Conservation (phyloP, 2,888 invertebrate genomes). For the Hydraecia micacea region DNA sequence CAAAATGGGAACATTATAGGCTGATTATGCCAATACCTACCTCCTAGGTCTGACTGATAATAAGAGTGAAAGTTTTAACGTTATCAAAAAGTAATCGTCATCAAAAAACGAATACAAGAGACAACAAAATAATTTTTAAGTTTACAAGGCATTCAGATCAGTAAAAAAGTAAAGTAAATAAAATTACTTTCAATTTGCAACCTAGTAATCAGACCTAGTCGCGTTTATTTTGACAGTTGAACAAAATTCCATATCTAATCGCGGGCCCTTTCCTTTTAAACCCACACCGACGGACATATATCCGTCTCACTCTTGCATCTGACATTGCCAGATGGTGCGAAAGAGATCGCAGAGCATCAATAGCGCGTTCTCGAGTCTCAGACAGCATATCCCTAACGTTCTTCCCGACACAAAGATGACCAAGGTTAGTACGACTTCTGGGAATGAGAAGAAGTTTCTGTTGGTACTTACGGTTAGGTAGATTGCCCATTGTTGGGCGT, state of each 20-base stretch:
- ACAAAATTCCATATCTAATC: background rate
- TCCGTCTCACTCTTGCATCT: conserved; percentile 76
- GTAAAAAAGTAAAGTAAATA: too few species aligned
- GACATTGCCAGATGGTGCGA: conserved; percentile 87
- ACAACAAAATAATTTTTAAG: too few species aligned
- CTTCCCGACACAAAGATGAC: conserved; percentile 98
- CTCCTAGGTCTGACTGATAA: too few species aligned
- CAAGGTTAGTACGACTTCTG: conserved; percentile 91
- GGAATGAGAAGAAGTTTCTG: conserved; percentile 49
- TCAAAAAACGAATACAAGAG: too few species aligned
- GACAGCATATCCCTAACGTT: conserved; percentile 98
- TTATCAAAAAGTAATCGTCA: too few species aligned
- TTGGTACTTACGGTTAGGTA: conserved; percentile 46
- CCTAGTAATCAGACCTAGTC: background rate
- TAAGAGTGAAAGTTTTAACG: too few species aligned
- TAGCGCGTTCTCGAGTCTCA: conserved; percentile 97
- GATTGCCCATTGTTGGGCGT: background rate
- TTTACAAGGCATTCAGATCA: too few species aligned
- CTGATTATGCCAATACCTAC: too few species aligned
- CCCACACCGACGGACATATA: conserved; percentile 55
- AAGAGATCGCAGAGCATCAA: conserved; percentile 97
- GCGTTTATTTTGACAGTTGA: background rate
- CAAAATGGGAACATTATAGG: too few species aligned
- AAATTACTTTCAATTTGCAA: too few species aligned
- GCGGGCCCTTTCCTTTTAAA: background rate